Evolutionary conservation across 2,888 invertebrate genomes (phyloP).

Genomic region (Pycnomerus fuliginosus): DNA sequence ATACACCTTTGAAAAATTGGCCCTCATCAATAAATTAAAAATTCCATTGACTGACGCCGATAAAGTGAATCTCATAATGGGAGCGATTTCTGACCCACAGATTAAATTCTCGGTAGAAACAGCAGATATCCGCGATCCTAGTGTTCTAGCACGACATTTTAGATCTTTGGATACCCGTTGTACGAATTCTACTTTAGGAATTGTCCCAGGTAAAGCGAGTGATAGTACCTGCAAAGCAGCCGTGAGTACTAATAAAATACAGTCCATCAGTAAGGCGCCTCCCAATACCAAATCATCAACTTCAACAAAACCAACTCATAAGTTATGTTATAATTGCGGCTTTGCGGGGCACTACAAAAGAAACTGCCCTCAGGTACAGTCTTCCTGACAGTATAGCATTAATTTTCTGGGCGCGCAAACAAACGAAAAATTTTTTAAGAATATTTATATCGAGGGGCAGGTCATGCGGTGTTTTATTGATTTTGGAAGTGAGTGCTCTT

Average conservation of each 20-base stretch:
- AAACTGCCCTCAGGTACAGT: not conserved
- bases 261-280: not conserved
- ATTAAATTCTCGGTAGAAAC: conserved; percentile 15
- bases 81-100: conserved; percentile 6
- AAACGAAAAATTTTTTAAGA: not conserved
- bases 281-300: too few relatives aligned
- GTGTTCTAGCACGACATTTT: conserved; percentile 9
- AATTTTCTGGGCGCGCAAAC: not conserved
- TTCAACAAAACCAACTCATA: too few relatives aligned
- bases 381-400: not conserved
- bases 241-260: too few relatives aligned
- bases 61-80: conserved; percentile 8
- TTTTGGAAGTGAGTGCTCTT: not conserved
- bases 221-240: not conserved
- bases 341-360: not conserved
- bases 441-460: not conserved
- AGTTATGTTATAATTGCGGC: not conserved
- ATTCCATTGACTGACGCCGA: not conserved
- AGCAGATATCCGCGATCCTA: conserved; percentile 9
- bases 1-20: conserved; percentile 10
- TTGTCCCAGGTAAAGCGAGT: not conserved
- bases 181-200: not conserved
- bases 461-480: not conserved
- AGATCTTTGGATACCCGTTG: not conserved
- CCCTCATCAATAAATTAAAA: conserved; percentile 12